These are phyloP conservation scores for Ethmia dodecea DNA, from an alignment of 2,888 invertebrate genomes.

Conservation along the genomic window DNA sequence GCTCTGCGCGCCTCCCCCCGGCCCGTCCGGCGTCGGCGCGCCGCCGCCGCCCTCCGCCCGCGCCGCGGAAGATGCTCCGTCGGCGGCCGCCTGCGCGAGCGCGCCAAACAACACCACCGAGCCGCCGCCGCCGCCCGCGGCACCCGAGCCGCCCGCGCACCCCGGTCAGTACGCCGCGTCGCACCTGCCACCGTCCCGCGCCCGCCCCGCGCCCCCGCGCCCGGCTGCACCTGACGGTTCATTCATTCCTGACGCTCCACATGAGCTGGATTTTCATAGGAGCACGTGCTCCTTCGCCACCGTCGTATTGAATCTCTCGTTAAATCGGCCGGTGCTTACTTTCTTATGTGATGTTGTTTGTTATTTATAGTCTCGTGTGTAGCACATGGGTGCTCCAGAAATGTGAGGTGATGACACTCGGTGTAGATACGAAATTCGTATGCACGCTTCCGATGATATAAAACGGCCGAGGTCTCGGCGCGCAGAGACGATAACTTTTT, in stretches of 20 bases:
- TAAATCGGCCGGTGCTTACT: too few species aligned
- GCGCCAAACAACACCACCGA: slow-evolving; percentile 62
- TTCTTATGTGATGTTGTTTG: too few species aligned
- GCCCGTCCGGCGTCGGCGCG: slow-evolving; percentile 54
- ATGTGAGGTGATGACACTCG: too few species aligned
- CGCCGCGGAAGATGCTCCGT: slow-evolving; percentile 65
- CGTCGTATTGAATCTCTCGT: too few species aligned
- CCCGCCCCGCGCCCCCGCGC: slow-evolving; percentile 10
- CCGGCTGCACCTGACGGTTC: slow-evolving; percentile 15
- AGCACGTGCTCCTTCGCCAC: slow-evolving; percentile 18
- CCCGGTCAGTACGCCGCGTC: slow-evolving; percentile 49
- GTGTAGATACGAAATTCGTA: too few species aligned
- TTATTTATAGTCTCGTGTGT: too few species aligned
- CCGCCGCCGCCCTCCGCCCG: slow-evolving; percentile 61
- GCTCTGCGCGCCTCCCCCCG: slow-evolving; percentile 70
- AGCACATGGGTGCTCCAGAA: too few species aligned
- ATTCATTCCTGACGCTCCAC: slow-evolving; percentile 17
- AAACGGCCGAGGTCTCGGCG: too few species aligned
- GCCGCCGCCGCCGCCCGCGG: slow-evolving; percentile 32
- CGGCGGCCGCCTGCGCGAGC: slow-evolving; percentile 64
- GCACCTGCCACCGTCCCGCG: slow-evolving; percentile 19
- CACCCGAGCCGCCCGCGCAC: slow-evolving; percentile 47
- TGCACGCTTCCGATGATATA: too few species aligned
- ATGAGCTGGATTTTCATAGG: slow-evolving; percentile 7
- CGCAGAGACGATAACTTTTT: too few species aligned